Percentiles rank a stretch among this genome's conserved stretches.
Conservation (phyloP, 2,797 vertebrate species). For the Brachyrhaphis roseni region DNA sequence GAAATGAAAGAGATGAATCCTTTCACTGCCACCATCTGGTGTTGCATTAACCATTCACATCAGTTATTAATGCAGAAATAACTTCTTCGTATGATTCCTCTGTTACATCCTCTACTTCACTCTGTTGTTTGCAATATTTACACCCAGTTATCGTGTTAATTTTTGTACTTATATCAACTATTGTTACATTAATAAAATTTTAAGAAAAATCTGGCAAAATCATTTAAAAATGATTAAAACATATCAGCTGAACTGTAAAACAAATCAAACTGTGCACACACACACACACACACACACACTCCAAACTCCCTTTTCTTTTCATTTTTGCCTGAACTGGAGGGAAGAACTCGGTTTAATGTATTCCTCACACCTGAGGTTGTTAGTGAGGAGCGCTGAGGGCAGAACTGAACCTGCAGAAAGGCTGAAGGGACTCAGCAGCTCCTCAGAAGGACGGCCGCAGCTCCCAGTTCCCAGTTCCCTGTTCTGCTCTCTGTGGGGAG, state of each 20-base stretch:
- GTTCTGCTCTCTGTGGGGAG: neutral
- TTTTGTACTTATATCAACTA: neutral
- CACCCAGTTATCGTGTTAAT: neutral
- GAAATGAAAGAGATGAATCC: neutral
- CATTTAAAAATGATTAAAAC: neutral
- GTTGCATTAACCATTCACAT: neutral
- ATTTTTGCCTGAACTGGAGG: neutral
- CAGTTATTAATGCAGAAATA: neutral
- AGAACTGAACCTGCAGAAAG: slow-evolving; percentile 1
- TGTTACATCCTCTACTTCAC: neutral
- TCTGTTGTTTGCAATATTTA: neutral
- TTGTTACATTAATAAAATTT: neutral
- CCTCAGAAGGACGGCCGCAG: neutral
- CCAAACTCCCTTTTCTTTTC: neutral
- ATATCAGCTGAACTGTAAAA: neutral
- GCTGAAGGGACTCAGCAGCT: neutral
- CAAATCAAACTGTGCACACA: neutral
- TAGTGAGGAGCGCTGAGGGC: neutral
- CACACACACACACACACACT: neutral
- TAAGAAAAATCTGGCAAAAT: neutral
- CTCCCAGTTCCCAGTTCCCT: neutral
- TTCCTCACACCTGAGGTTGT: neutral
- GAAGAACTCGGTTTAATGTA: neutral
- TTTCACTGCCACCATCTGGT: neutral
- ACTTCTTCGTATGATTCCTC: neutral